Conservation (phyloP, 2,113 vertebrate species). For the Notothenia coriiceps region DNA sequence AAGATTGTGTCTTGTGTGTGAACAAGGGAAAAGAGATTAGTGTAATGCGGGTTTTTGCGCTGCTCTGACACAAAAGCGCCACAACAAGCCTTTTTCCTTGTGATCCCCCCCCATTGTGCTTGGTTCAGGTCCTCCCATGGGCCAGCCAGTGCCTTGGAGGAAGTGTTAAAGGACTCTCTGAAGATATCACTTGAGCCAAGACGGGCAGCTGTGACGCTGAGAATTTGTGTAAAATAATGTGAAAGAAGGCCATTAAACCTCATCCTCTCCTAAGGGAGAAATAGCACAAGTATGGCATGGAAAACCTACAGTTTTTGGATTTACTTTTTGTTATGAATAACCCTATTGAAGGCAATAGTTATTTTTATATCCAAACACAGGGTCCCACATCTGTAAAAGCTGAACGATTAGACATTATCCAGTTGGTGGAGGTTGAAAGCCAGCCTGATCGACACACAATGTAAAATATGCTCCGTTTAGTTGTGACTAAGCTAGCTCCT, state of each 20-base stretch:
- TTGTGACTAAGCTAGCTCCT: constrained; percentile 59
- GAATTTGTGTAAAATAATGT: constrained; percentile 34
- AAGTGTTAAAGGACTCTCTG: constrained; percentile 56
- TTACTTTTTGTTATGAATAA: constrained; percentile 36
- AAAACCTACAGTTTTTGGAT: constrained; percentile 8
- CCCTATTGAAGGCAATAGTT: constrained; percentile 10
- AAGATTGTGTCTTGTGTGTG: constrained; percentile 72
- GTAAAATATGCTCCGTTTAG: constrained; percentile 69
- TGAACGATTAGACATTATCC: constrained; percentile 66
- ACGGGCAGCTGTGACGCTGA: constrained; percentile 49
- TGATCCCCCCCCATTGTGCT: constrained; percentile 71
- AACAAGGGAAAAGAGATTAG: constrained; percentile 82
- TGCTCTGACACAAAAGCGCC: constrained; percentile 72
- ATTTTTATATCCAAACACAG: constrained; percentile 32
- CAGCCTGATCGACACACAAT: constrained; percentile 71
- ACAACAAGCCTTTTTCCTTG: constrained; percentile 72
- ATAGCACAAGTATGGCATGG: constrained; percentile 8
- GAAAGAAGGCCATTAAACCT: constrained; percentile 25
- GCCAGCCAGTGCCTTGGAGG: constrained; percentile 60
- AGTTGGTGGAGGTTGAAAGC: constrained; percentile 69
- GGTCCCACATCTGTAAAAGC: constrained; percentile 47
- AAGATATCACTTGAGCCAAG: constrained; percentile 63
- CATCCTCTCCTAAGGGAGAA: constrained; percentile 1
- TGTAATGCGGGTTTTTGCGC: constrained; percentile 71
- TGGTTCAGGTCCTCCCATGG: constrained; percentile 69